These are phyloP conservation scores for Lepidostoma basale DNA, from an alignment of 1,140 invertebrate genomes.

Conservation along the genomic window DNA sequence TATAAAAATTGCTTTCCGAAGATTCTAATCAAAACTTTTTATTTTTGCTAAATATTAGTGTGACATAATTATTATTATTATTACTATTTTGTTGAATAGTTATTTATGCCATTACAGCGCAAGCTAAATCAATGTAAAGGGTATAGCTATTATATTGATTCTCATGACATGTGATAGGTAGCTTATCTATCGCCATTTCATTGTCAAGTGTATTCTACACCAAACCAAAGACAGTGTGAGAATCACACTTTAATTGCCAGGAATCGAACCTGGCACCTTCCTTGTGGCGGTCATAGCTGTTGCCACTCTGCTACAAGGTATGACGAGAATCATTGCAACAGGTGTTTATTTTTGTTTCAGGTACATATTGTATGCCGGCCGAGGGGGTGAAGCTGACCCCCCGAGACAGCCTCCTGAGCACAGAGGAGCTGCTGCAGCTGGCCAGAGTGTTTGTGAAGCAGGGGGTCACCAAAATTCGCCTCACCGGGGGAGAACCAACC, in stretches of 20 bases:
- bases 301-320: not conserved
- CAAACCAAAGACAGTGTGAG: too few species aligned
- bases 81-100: too few species aligned
- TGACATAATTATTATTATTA: not conserved
- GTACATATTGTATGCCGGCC: constrained; percentile 95
- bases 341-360: constrained; percentile 56
- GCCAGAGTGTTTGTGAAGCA: constrained; percentile 85
- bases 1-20: not conserved
- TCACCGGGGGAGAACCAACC: constrained; percentile 97
- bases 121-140: too few species aligned
- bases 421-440: constrained; percentile 82
- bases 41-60: not conserved
- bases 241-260: too few species aligned
- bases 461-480: constrained; percentile 90
- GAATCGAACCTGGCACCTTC: too few species aligned
- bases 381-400: constrained; percentile 87
- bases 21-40: not conserved
- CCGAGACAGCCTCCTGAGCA: constrained; percentile 77
- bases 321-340: constrained; percentile 27
- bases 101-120: not conserved
- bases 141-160: too few species aligned
- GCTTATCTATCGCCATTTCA: too few species aligned
- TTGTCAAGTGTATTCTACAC: too few species aligned
- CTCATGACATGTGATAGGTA: too few species aligned
- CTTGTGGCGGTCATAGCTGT: too few species aligned